Percentiles rank a stretch among this genome's conserved stretches.
phyloP scores from a whole-genome alignment of 2,888 invertebrate species.

The Mythimna albipuncta region DNA sequence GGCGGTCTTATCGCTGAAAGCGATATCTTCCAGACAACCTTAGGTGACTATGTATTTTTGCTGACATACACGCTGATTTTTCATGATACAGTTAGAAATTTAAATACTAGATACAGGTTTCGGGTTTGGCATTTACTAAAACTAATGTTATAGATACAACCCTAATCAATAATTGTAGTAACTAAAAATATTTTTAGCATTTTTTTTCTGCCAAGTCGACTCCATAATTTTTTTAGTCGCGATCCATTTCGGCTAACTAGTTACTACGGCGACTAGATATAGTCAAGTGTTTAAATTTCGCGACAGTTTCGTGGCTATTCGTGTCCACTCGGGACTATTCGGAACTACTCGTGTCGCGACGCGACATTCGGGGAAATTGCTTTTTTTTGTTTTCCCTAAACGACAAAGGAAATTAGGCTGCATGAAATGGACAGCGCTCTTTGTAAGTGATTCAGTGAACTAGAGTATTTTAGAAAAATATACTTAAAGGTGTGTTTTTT shows the following conservation, averaged over 20 bases:
- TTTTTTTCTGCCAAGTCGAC: not conserved
- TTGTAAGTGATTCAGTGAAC: slow-evolving; percentile 23
- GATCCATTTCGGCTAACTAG: slow-evolving; percentile 73
- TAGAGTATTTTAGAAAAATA: slow-evolving; percentile 23
- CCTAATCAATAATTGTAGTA: not conserved
- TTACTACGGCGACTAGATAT: slow-evolving; percentile 68
- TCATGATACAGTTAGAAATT: too few species aligned
- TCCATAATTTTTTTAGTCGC: slow-evolving; percentile 56
- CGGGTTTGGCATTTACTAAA: too few species aligned
- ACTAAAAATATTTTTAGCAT: not conserved
- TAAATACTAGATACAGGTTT: too few species aligned
- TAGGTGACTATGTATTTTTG: too few species aligned
- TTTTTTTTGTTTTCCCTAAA: slow-evolving; percentile 55
- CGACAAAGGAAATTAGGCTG: slow-evolving; percentile 59
- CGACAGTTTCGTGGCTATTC: slow-evolving; percentile 48
- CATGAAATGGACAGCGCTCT: slow-evolving; percentile 23
- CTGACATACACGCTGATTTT: too few species aligned
- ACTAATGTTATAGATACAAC: not conserved
- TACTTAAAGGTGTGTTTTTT: too few species aligned
- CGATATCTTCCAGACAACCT: too few species aligned
- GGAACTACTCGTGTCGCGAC: slow-evolving; percentile 57
- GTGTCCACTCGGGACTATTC: slow-evolving; percentile 33
- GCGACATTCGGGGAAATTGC: slow-evolving; percentile 70
- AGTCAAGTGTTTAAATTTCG: slow-evolving; percentile 66
- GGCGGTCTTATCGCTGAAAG: too few species aligned